These are phyloP conservation scores for Argopecten irradians DNA, from an alignment of 1,140 invertebrate genomes.

Conservation along the genomic window DNA sequence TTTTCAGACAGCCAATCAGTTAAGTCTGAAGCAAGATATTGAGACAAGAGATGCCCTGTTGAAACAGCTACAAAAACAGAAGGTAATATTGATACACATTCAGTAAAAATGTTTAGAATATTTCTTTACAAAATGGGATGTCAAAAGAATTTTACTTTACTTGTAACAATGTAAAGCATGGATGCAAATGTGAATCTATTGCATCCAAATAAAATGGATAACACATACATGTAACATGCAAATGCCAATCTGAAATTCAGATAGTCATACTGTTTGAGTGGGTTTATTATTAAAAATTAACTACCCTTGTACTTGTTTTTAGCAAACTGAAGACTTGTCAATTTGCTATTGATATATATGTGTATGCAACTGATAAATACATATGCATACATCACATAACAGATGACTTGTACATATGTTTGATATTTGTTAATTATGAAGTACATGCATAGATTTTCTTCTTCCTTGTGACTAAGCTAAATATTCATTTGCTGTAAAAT, in stretches of 20 bases:
- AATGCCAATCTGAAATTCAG: no score
- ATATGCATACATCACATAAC: not conserved
- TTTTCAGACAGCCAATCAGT: slow-evolving; percentile 35
- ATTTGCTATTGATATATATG: no score
- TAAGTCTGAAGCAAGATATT: slow-evolving; percentile 48
- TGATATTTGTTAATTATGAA: not conserved
- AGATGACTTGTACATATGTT: not conserved
- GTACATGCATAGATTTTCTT: not conserved
- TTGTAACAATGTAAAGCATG: not conserved
- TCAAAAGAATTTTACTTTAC: slow-evolving; percentile 8
- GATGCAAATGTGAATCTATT: not conserved
- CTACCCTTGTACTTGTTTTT: no score
- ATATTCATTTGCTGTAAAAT: not conserved
- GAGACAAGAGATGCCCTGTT: slow-evolving; percentile 48
- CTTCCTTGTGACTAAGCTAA: not conserved
- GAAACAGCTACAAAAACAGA: slow-evolving; percentile 52
- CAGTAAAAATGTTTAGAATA: not conserved
- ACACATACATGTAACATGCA: no score
- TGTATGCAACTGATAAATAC: no score
- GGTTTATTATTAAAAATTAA: no score
- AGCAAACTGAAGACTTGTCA: no score
- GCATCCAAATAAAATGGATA: no score
- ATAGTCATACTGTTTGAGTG: no score
- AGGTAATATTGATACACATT: slow-evolving; percentile 44
- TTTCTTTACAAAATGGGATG: not conserved